Base-by-base conservation (phyloP, 2,113 vertebrate species). In the Octodon degus region DNA sequence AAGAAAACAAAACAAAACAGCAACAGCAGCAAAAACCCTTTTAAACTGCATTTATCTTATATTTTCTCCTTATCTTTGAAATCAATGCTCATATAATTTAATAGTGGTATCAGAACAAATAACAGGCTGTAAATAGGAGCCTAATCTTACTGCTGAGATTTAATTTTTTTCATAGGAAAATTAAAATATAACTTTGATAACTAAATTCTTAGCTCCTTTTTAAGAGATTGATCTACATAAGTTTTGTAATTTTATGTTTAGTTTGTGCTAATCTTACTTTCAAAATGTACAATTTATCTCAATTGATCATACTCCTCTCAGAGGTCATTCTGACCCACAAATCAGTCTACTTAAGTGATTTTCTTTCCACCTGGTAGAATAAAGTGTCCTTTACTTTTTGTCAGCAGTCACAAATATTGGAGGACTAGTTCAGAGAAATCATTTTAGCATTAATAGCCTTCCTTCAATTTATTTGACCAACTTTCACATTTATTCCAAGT, bases 281-380 rank as follows among this genome's bases (percentile, higher is more conserved):
- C 91, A 97, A 97, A 95, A 94, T 88, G 58, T n/a, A 96, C 19
- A 3, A 90, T 98, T 96, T 97, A 97, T 93, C 84, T 83, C 81
- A 93, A 76, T 96, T 94, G 94, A 88, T 95, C 89, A 40, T 92
- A 93, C 47, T 97, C 50, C 65, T 97, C 55, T 89, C 85, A 96
- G 80, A 97, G 98, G 98, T 99, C 98, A 98, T 53, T 96, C 96
- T 99, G 98, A 99, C 99, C 98, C 96, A 97, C 98, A 97, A 96
- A 89, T 93, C 80, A 93, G 86, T 96, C 86, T 83, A 93, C 91
- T 96, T 89, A 86, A 94, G 95, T 97, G 91, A 53, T 63, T 87
- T 63, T 94, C 83, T 77, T 92, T 94, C 79, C 60, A 89, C 94
- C 91, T 93, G 87, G 79, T 89, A 90, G 79, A 87, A 87, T 80